phyloP scores from a whole-genome alignment of 1,140 invertebrate species.

The Pseudomyrmex pallidus region DNA sequence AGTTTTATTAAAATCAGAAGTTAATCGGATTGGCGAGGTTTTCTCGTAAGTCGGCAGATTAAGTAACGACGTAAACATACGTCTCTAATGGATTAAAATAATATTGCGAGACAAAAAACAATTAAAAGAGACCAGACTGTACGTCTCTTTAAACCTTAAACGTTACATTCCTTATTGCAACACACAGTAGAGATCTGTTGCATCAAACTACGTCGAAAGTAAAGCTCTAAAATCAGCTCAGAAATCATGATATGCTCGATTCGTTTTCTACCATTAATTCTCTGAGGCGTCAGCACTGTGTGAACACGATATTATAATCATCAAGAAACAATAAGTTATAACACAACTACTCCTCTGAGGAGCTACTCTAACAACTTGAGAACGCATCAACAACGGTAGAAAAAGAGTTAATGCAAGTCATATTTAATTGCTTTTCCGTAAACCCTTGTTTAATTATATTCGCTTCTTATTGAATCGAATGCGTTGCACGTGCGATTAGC shows the following conservation, averaged over 20 bases:
- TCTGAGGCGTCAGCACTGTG: background rate
- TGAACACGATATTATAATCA: background rate
- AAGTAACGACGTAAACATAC: background rate
- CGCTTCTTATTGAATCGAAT: background rate
- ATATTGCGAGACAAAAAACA: slow-evolving; percentile 22
- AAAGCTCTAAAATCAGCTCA: slow-evolving; percentile 61
- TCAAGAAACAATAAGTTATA: slow-evolving; percentile 7
- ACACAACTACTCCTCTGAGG: background rate
- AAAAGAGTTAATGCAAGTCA: slow-evolving; percentile 8
- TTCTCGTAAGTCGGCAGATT: background rate
- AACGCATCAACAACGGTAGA: background rate
- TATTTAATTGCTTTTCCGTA: background rate
- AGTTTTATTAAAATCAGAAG: no score
- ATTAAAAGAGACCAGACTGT: background rate
- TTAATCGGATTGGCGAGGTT: no score
- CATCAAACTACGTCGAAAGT: slow-evolving; percentile 42
- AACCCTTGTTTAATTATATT: background rate
- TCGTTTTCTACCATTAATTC: background rate
- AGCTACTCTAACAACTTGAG: slow-evolving; percentile 14
- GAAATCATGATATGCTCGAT: slow-evolving; percentile 9
- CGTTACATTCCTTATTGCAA: slow-evolving; percentile 9
- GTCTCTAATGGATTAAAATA: slow-evolving; percentile 12
- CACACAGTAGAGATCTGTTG: slow-evolving; percentile 22
- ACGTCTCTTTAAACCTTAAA: slow-evolving; percentile 18
- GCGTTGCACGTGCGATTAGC: slow-evolving; percentile 22